phyloP scores from a whole-genome alignment of 1,140 invertebrate genomes.

The Ceratosolen solmsi region DNA sequence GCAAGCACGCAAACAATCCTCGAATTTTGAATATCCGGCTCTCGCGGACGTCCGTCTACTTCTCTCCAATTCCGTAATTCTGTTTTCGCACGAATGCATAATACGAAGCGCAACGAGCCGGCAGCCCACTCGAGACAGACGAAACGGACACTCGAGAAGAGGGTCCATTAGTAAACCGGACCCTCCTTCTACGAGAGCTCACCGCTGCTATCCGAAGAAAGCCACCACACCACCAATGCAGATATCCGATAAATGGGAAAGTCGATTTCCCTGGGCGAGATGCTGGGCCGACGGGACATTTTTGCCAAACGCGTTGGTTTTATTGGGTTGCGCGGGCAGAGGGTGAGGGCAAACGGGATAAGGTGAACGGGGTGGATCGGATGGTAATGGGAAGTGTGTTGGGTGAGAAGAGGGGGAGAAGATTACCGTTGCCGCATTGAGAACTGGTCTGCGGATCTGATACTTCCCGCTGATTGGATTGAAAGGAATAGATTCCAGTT shows the following conservation, averaged over 20 bases:
- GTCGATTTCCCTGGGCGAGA: slow-evolving; percentile 11
- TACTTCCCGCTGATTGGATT: not conserved
- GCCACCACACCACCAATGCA: slow-evolving; percentile 16
- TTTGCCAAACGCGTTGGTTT: not conserved
- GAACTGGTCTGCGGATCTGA: not conserved
- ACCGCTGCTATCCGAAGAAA: slow-evolving; percentile 16
- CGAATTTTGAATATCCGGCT: slow-evolving; percentile 19
- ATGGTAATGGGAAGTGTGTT: no score
- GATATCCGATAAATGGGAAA: slow-evolving; percentile 43
- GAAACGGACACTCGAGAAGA: slow-evolving; percentile 40
- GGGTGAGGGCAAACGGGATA: no score
- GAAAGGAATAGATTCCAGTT: not conserved
- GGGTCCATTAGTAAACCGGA: slow-evolving; percentile 39
- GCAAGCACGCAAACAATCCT: not conserved
- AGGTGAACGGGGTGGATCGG: no score
- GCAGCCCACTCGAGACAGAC: slow-evolving; percentile 13
- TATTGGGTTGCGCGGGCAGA: no score
- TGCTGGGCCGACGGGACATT: not conserved
- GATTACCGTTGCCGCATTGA: not conserved
- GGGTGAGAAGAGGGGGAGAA: no score
- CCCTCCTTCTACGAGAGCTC: not conserved
- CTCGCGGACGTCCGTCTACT: slow-evolving; percentile 41
- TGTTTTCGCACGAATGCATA: slow-evolving; percentile 39
- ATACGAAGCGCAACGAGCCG: not conserved
- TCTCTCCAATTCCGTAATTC: slow-evolving; percentile 31